Percentiles rank a stretch among this genome's conserved stretches.
These are phyloP conservation scores for Steinernema hermaphroditum DNA, from an alignment of 2,888 invertebrate species.

Conservation along the genomic window DNA sequence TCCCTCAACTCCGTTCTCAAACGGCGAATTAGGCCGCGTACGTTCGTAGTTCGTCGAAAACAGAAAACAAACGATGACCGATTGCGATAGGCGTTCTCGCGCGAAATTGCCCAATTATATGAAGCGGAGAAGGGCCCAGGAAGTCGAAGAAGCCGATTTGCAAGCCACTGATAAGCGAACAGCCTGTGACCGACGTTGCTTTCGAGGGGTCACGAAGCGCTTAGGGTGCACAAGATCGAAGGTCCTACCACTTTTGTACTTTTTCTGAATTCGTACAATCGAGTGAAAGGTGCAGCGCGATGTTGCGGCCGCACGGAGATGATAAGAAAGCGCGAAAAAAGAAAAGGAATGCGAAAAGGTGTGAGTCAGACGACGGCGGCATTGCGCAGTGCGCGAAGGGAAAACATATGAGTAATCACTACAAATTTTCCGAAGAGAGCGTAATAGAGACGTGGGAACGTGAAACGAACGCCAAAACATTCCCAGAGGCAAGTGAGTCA, in stretches of 20 bases:
- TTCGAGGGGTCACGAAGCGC: too few relatives aligned
- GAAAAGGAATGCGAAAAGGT: conserved; percentile 19
- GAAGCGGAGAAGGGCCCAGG: not conserved
- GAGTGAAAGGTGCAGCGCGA: not conserved
- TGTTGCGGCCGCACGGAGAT: not conserved
- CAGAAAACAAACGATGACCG: conserved; percentile 28
- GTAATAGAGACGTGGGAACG: too few relatives aligned
- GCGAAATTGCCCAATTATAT: conserved; percentile 18
- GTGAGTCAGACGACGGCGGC: not conserved
- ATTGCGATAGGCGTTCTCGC: conserved; percentile 27
- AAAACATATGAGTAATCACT: conserved; percentile 25
- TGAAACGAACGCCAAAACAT: not conserved
- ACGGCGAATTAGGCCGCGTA: not conserved
- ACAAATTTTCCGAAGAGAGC: conserved; percentile 11
- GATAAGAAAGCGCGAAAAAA: not conserved
- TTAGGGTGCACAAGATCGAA: too few relatives aligned
- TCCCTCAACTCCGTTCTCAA: not conserved
- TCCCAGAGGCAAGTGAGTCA: not conserved
- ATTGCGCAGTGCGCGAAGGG: not conserved
- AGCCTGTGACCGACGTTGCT: not conserved
- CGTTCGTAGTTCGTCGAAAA: conserved; percentile 9
- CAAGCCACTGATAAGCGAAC: not conserved
- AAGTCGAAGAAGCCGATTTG: not conserved
- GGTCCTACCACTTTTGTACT: not conserved
- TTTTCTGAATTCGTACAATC: not conserved